A percentile compares a stretch with the other conserved stretches of the same genome.
Evolutionary conservation across 2,888 invertebrate species (phyloP).

Genomic region (Entomobrya multifasciata): DNA sequence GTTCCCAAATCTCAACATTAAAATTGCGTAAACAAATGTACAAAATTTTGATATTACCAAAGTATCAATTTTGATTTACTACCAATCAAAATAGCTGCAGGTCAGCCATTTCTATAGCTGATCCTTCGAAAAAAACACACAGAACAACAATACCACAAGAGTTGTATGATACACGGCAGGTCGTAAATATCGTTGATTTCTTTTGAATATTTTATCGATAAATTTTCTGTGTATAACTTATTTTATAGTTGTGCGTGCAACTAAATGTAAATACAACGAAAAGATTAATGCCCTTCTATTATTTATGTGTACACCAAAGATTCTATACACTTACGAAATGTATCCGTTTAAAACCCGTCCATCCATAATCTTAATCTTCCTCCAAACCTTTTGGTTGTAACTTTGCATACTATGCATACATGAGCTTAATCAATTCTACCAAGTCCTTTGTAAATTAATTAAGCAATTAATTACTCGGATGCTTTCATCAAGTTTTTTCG

Average conservation of each 20-base stretch:
- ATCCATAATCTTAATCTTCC: no score
- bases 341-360: neutral
- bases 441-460: conserved; percentile 65
- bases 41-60: no score
- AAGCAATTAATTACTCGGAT: conserved; percentile 66
- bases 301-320: neutral
- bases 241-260: neutral
- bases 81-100: conserved; percentile 64
- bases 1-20: no score
- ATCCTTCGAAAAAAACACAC: no score
- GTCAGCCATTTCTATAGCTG: conserved; percentile 60
- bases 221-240: neutral
- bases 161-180: no score
- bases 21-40: no score
- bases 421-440: conserved; percentile 58
- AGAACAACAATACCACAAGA: no score
- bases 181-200: conserved; percentile 59
- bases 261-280: conserved; percentile 3
- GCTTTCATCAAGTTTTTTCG: conserved; percentile 60
- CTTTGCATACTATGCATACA: conserved; percentile 6
- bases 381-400: neutral
- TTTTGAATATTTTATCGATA: conserved; percentile 37
- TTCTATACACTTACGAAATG: no score
- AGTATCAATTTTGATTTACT: conserved; percentile 69
- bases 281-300: conserved; percentile 12